Conservation (phyloP, 1,140 invertebrate genomes). For the Drosophila carrolli region DNA sequence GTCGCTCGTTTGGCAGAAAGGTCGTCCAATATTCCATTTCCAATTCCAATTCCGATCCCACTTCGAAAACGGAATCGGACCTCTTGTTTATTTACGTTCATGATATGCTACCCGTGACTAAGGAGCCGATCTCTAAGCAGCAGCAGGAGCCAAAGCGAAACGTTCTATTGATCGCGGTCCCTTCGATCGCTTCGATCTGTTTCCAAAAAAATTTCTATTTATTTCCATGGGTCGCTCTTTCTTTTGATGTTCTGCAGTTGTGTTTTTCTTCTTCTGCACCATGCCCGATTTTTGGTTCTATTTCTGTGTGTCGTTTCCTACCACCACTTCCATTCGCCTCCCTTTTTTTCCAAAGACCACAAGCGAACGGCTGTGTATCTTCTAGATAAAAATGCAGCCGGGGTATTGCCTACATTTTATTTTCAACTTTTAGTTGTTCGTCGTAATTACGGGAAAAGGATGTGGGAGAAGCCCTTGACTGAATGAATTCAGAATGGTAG, state of each 20-base stretch:
- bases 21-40: constrained; percentile 44
- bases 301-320: constrained; percentile 66
- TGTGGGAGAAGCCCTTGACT: constrained; percentile 81
- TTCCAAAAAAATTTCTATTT: constrained; percentile 74
- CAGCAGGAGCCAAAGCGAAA: constrained; percentile 19
- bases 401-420: constrained; percentile 69
- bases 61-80: constrained; percentile 6
- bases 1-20: constrained; percentile 62
- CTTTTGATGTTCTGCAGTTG: constrained; percentile 69
- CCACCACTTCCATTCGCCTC: constrained; percentile 30
- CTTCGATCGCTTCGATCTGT: constrained; percentile 30
- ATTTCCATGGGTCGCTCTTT: constrained; percentile 74
- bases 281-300: constrained; percentile 73
- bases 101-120: constrained; percentile 47
- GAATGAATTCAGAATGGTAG: constrained; percentile 68
- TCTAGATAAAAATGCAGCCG: constrained; percentile 70
- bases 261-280: constrained; percentile 28
- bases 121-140: constrained; percentile 20
- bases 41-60: constrained; percentile 27
- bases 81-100: constrained; percentile 59
- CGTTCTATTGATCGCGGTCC: constrained; percentile 56
- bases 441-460: constrained; percentile 77
- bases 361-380: constrained; percentile 69
- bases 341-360: constrained; percentile 46
- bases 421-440: constrained; percentile 50